These are phyloP conservation scores for Petrocephalus zakoni DNA, from an alignment of 2,113 vertebrate species.

Conservation along the genomic window DNA sequence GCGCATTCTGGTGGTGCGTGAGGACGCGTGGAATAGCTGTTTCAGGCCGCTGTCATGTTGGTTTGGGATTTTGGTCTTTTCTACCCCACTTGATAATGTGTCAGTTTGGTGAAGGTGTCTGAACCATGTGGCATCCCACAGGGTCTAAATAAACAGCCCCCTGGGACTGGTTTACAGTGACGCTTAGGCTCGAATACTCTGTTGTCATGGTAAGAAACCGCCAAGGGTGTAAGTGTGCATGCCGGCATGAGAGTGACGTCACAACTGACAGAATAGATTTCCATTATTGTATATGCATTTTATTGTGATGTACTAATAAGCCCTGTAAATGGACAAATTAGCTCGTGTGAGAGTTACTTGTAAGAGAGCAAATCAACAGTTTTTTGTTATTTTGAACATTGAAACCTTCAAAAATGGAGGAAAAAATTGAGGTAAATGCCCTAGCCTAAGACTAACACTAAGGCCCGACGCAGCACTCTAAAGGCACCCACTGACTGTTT, in stretches of 20 bases:
- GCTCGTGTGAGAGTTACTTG: background rate
- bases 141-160: background rate
- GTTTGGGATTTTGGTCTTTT: background rate
- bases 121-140: background rate
- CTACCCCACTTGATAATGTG: conserved; percentile 1
- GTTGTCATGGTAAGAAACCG: background rate
- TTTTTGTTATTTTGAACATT: background rate
- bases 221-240: background rate
- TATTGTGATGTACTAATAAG: background rate
- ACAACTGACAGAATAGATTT: background rate
- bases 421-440: background rate
- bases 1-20: background rate
- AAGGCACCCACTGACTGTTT: background rate
- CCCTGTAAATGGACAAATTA: background rate
- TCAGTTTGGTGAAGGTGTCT: conserved; percentile 9
- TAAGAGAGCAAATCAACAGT: background rate
- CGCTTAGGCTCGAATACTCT: background rate
- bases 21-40: background rate
- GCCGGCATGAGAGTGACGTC: background rate
- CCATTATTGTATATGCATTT: background rate
- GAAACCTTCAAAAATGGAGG: background rate
- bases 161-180: background rate
- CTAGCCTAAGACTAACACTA: background rate
- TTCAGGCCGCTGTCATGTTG: background rate
- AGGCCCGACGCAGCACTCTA: background rate